phyloP scores from a whole-genome alignment of 2,113 vertebrate genomes.

The Arenaria interpres region DNA sequence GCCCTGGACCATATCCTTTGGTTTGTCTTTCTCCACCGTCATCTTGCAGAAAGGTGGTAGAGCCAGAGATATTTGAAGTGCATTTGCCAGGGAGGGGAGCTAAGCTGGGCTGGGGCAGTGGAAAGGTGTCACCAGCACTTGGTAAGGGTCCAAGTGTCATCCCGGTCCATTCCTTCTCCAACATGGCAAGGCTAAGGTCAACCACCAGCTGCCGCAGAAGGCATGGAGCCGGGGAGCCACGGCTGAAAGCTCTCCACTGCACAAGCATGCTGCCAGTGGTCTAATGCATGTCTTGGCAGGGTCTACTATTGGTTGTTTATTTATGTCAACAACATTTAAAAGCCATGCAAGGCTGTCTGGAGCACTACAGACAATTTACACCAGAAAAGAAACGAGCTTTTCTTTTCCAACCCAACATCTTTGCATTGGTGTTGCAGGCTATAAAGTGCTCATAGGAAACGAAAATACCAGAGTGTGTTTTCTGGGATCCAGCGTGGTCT shows the following conservation, averaged over 20 bases:
- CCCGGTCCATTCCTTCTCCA: background rate
- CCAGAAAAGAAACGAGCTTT: background rate
- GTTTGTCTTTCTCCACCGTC: background rate
- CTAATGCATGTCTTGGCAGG: background rate
- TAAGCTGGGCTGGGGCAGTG: background rate
- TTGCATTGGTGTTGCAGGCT: background rate
- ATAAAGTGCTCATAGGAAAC: background rate
- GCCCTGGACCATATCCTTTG: background rate
- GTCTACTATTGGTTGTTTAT: background rate
- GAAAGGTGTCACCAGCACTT: background rate
- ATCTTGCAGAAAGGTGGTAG: background rate
- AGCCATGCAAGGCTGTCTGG: background rate
- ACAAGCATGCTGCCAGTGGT: background rate
- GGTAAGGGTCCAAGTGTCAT: background rate
- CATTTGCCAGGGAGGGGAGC: background rate
- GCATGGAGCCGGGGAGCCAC: rapidly evolving
- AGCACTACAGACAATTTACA: background rate
- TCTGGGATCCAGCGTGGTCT: rapidly evolving
- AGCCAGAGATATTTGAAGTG: background rate
- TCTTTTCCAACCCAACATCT: background rate
- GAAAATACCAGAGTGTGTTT: background rate
- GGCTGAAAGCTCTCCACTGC: background rate
- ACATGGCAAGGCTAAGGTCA: background rate
- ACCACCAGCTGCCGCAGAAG: rapidly evolving
- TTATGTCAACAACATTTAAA: background rate